Evolutionary conservation across 2,797 vertebrate genomes (phyloP).

Genomic region (Microctenopoma stevenorrisi): DNA sequence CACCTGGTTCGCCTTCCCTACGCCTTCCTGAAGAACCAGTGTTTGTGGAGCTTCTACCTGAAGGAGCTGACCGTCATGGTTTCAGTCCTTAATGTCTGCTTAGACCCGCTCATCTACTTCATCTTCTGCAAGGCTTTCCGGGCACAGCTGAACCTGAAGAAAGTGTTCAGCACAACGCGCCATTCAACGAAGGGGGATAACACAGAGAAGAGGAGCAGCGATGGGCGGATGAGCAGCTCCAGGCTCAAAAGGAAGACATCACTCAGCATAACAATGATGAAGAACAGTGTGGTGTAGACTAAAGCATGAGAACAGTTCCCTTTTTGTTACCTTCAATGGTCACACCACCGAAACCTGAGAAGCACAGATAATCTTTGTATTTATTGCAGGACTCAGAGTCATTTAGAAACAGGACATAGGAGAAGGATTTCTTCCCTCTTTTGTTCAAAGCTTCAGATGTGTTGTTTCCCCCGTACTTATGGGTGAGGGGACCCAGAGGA

Average conservation of each 20-base stretch:
- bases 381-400: no score
- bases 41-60: constrained; percentile 46
- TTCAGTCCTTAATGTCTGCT: constrained; percentile 72
- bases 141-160: constrained; percentile 39
- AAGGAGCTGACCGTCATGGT: constrained; percentile 73
- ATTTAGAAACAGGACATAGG: no score
- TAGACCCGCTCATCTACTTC: constrained; percentile 82
- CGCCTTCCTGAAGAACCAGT: constrained; percentile 28
- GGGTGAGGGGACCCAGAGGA: no score
- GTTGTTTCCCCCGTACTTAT: no score
- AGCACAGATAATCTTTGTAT: no score
- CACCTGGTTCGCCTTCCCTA: constrained; percentile 78
- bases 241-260: constrained; percentile 16
- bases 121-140: constrained; percentile 79
- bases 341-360: no score
- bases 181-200: not conserved
- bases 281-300: constrained; percentile 16
- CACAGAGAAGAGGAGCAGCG: not conserved
- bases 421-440: no score
- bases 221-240: not conserved
- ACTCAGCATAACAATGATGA: rapidly evolving
- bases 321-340: no score
- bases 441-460: no score
- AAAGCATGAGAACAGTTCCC: not conserved
- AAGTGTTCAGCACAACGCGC: rapidly evolving